These are phyloP conservation scores for Agrotis clavis DNA, from an alignment of 2,888 invertebrate genomes.

Conservation along the genomic window DNA sequence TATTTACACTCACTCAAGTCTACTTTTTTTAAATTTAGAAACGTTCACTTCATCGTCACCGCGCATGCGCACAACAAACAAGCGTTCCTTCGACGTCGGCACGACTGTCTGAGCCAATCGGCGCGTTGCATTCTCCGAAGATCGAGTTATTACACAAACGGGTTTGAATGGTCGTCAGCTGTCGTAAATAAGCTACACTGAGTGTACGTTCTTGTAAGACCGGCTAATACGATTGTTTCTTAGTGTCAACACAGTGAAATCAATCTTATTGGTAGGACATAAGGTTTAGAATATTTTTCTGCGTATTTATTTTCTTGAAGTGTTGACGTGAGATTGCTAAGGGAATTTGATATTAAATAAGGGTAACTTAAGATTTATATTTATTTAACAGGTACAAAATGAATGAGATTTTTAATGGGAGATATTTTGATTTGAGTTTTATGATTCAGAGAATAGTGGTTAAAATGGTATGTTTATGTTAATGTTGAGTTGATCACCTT, in stretches of 20 bases:
- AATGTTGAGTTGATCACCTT: constrained; percentile 80
- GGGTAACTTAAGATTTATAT: constrained; percentile 49
- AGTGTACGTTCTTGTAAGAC: constrained; percentile 72
- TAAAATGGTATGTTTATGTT: constrained; percentile 50
- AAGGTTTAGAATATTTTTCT: constrained; percentile 63
- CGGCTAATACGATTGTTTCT: constrained; percentile 73
- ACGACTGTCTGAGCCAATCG: constrained; percentile 81
- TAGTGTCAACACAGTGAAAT: constrained; percentile 55
- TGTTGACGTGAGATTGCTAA: constrained; percentile 43
- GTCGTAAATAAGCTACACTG: constrained; percentile 70
- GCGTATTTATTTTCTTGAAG: constrained; percentile 46
- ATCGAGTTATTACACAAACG: constrained; percentile 78
- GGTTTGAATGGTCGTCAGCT: constrained; percentile 77
- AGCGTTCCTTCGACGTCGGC: constrained; percentile 64
- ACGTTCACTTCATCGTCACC: constrained; percentile 67
- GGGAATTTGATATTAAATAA: constrained; percentile 44
- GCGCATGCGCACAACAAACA: constrained; percentile 76
- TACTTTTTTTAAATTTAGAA: constrained; percentile 64
- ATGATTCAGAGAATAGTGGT: constrained; percentile 12
- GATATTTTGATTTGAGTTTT: constrained; percentile 63
- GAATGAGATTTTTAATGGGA: constrained; percentile 46
- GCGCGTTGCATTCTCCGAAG: constrained; percentile 83
- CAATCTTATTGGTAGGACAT: constrained; percentile 49
- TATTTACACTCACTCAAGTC: constrained; percentile 60
- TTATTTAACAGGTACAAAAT: constrained; percentile 46